Evolutionary conservation across 2,797 vertebrate genomes (phyloP), one percentile per base, ranked within the genome.

Genomic region (Phylloscopus collybita): DNA sequence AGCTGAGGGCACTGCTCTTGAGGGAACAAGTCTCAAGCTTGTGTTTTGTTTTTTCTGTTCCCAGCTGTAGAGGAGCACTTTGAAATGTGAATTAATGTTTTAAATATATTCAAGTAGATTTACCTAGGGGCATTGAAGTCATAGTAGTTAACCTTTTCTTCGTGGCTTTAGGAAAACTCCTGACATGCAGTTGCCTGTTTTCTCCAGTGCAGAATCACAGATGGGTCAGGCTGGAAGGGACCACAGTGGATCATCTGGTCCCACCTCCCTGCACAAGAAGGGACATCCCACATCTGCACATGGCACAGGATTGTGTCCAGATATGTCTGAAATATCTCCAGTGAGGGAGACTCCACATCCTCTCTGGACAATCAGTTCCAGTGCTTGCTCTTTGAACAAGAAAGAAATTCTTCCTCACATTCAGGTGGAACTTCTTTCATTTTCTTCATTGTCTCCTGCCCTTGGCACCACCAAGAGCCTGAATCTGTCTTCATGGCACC

Each of bases 381-480:
- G 5, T 34, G 30, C 30, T 42, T 0, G 0, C 17, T 21, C 40
- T 0, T 25, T n/a, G 30, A 11, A 22, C 30, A 42, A 30, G 3
- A 12, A 54, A 40, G 7, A 78, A 49, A 26, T 70, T 49, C 49
- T 49, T 40, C 49, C 6, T 86, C 30, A 3, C 10, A 4, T 11
- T 12, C 49, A 30, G 6, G 21, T 78, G 11, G 4, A 54, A 47
- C 3, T 40, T 30, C 29, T 18, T 70, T 34, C 25, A 26, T 14
- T 78, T 53, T 30, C 34, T 56, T 70, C n/a, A 21, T 34, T 49
- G 20, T 2, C 30, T 86, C 13, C 22, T 54, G 25, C 40, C 34
- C 72, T 25, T 30, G 40, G 25, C 40, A 70, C 11, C 40, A 70
- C 16, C 16, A 34, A 54, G 29, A 78, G 42, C 34, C 30, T 70